Conservation (phyloP, 2,797 vertebrate species). For the Acanthurus tractus region DNA sequence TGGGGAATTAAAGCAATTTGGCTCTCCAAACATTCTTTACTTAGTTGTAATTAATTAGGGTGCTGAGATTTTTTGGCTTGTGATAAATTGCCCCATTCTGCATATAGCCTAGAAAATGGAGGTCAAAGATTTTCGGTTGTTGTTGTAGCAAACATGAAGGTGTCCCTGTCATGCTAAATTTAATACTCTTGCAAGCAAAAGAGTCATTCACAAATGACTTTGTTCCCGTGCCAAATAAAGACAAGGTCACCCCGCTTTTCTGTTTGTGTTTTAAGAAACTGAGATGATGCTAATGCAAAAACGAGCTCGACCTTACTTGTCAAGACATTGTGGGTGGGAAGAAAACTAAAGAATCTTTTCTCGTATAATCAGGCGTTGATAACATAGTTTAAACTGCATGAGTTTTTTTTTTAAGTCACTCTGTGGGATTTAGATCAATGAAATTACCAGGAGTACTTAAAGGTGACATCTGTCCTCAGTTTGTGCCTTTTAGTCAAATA, state of each 20-base stretch:
- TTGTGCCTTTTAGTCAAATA: conserved; percentile 1
- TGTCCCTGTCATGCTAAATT: conserved; percentile 87
- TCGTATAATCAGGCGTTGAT: conserved; percentile 40
- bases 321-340: conserved; percentile 29
- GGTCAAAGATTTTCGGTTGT: conserved; percentile 88
- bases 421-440: background rate
- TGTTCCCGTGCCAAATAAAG: conserved; percentile 79
- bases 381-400: conserved; percentile 19
- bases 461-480: background rate
- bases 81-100: conserved; percentile 88
- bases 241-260: conserved; percentile 79
- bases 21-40: conserved; percentile 91
- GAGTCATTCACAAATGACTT: conserved; percentile 80
- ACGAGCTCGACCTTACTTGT: conserved; percentile 23
- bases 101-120: conserved; percentile 86
- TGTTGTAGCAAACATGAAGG: conserved; percentile 88
- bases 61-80: conserved; percentile 86
- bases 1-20: conserved; percentile 90
- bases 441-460: background rate
- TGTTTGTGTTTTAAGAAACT: conserved; percentile 65
- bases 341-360: conserved; percentile 34
- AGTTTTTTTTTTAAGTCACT: conserved; percentile 4
- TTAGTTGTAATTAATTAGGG: conserved; percentile 91
- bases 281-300: conserved; percentile 49
- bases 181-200: conserved; percentile 82